A percentile compares a stretch with the other conserved stretches of the same genome.
These are phyloP conservation scores for Dasypogon diadema DNA, from an alignment of 2,888 invertebrate genomes.

Conservation along the genomic window DNA sequence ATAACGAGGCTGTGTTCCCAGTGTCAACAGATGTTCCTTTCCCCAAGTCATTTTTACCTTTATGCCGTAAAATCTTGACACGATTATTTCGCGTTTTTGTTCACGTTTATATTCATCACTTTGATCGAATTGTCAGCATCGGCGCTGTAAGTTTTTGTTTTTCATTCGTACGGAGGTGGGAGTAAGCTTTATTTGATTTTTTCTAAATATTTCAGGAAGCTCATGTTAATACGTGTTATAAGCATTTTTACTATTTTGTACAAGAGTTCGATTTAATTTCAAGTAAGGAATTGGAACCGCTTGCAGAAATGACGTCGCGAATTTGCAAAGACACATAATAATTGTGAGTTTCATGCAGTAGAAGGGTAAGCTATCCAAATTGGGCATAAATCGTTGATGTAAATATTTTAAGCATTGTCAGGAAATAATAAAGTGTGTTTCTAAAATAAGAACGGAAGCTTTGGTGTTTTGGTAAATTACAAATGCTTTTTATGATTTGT, in stretches of 20 bases:
- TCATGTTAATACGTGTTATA: conserved; percentile 94
- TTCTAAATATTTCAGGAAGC: conserved; percentile 73
- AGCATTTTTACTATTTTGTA: conserved; percentile 94
- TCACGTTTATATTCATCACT: conserved; percentile 95
- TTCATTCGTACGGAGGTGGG: too few relatives aligned
- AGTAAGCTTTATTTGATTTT: too few relatives aligned
- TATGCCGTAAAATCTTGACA: conserved; percentile 89
- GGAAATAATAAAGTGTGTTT: too few relatives aligned
- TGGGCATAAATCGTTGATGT: not conserved
- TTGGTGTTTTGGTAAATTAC: too few relatives aligned
- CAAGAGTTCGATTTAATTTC: conserved; percentile 87
- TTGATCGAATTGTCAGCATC: conserved; percentile 87
- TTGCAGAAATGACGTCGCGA: conserved; percentile 80
- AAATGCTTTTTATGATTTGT: too few relatives aligned
- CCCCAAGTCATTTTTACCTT: conserved; percentile 82
- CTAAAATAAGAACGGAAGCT: too few relatives aligned
- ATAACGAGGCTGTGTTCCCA: conserved; percentile 88
- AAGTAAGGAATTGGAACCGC: conserved; percentile 85
- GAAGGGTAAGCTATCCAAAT: too few relatives aligned
- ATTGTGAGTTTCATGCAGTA: not conserved
- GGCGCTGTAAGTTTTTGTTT: conserved; percentile 78
- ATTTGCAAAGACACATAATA: conserved; percentile 74
- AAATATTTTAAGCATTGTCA: too few relatives aligned
- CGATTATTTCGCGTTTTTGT: conserved; percentile 91
- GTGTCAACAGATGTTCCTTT: conserved; percentile 88